phyloP scores from a whole-genome alignment of 2,113 vertebrate genomes.

The Periophthalmodon schlosseri region DNA sequence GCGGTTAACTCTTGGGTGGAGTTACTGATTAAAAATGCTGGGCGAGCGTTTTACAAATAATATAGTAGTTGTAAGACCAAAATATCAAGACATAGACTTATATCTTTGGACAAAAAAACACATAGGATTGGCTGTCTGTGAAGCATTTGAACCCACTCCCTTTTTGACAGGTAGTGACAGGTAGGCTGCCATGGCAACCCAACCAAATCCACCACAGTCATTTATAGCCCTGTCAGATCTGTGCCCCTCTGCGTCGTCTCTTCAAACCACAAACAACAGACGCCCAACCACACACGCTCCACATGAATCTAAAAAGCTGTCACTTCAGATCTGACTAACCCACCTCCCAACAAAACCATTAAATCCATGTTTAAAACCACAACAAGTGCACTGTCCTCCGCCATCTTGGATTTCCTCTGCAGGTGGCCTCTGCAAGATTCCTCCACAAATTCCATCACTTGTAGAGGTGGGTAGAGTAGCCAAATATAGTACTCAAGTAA shows the following conservation, averaged over 20 bases:
- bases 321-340: conserved; percentile 55
- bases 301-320: conserved; percentile 64
- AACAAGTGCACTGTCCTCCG: conserved; percentile 10
- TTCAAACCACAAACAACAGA: conserved; percentile 38
- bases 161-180: conserved; percentile 65
- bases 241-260: conserved; percentile 12
- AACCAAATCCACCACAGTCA: conserved; percentile 56
- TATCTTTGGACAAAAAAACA: not conserved
- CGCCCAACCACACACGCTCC: conserved; percentile 37
- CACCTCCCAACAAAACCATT: conserved; percentile 45
- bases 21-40: not conserved
- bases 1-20: not conserved
- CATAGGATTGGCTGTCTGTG: conserved; percentile 36
- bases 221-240: conserved; percentile 39
- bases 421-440: conserved; percentile 26
- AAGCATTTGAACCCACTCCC: conserved; percentile 60
- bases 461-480: too few species aligned
- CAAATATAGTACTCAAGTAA: too few species aligned
- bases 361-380: conserved; percentile 19
- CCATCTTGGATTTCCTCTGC: conserved; percentile 21
- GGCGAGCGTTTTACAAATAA: not conserved
- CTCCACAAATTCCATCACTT: not conserved
- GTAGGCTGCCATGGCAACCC: conserved; percentile 77
- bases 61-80: not conserved
- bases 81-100: not conserved